Evolutionary conservation across 23 tunicate genomes (phyloP).

Genomic region (Phallusia fumigata): DNA sequence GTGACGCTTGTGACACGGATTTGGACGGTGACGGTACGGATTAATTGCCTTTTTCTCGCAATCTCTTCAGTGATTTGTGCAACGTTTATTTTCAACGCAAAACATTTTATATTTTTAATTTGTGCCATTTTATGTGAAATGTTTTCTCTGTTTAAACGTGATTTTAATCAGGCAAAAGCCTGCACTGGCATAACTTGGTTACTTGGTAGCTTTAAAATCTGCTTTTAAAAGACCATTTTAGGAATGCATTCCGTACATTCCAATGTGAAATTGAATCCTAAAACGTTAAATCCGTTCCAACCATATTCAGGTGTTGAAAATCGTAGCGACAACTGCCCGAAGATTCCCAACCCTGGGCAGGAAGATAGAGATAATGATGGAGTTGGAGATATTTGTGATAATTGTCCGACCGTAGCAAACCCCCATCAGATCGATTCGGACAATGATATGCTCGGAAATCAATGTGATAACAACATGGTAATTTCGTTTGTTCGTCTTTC

Average conservation of each 20-base stretch:
- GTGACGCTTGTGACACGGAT: constrained; percentile 89
- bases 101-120: too few species aligned
- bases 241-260: too few species aligned
- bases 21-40: constrained; percentile 80
- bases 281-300: too few species aligned
- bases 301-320: constrained; percentile 65
- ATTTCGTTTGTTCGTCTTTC: too few species aligned
- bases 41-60: background rate
- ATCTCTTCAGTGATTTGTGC: background rate
- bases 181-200: too few species aligned
- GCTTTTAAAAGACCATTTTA: too few species aligned
- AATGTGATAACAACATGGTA: constrained; percentile 69
- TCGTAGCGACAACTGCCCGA: constrained; percentile 80
- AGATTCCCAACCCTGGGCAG: constrained; percentile 76
- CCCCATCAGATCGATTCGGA: constrained; percentile 76
- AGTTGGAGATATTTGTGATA: constrained; percentile 92
- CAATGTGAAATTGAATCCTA: too few species aligned
- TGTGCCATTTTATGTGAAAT: too few species aligned
- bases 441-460: constrained; percentile 66
- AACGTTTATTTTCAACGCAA: background rate
- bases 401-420: constrained; percentile 68
- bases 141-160: too few species aligned
- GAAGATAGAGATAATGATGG: constrained; percentile 81
- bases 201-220: too few species aligned
- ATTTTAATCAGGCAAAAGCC: too few species aligned